Evolutionary conservation across 2,888 invertebrate genomes (phyloP).

Genomic region (Lycocerus yunnanus): DNA sequence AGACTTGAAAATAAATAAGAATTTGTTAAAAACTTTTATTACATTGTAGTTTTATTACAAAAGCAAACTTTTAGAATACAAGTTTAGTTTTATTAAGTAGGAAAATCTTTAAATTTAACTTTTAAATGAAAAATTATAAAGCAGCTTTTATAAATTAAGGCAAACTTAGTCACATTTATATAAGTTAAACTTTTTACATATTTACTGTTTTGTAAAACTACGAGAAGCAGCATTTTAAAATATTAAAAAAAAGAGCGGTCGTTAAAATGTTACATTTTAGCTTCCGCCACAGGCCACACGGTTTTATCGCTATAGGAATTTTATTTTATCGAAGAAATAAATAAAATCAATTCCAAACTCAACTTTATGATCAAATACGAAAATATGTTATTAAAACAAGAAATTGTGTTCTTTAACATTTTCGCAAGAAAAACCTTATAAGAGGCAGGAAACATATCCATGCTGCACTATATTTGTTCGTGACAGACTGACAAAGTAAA

Average conservation of each 20-base stretch:
- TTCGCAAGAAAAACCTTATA: slow-evolving; percentile 9
- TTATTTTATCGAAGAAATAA: background rate
- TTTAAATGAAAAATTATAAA: background rate
- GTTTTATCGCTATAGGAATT: background rate
- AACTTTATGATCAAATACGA: background rate
- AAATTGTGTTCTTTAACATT: background rate
- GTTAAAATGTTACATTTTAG: background rate
- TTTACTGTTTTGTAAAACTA: background rate
- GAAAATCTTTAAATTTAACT: background rate
- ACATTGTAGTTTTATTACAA: background rate
- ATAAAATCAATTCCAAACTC: background rate
- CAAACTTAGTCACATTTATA: background rate
- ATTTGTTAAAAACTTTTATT: background rate
- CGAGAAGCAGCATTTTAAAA: background rate
- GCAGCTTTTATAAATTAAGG: background rate
- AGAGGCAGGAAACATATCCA: slow-evolving; percentile 19
- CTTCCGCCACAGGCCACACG: background rate
- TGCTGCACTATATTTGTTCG: slow-evolving; percentile 18
- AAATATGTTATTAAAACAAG: background rate
- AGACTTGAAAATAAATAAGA: background rate
- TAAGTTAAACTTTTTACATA: background rate
- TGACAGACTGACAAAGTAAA: slow-evolving; percentile 26
- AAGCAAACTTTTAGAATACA: background rate
- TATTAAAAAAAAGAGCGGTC: background rate
- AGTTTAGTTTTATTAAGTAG: background rate